A percentile compares a stretch with the other conserved stretches of the same genome.
Conservation (phyloP, 2,888 invertebrate genomes). For the Parelbella ahira region DNA sequence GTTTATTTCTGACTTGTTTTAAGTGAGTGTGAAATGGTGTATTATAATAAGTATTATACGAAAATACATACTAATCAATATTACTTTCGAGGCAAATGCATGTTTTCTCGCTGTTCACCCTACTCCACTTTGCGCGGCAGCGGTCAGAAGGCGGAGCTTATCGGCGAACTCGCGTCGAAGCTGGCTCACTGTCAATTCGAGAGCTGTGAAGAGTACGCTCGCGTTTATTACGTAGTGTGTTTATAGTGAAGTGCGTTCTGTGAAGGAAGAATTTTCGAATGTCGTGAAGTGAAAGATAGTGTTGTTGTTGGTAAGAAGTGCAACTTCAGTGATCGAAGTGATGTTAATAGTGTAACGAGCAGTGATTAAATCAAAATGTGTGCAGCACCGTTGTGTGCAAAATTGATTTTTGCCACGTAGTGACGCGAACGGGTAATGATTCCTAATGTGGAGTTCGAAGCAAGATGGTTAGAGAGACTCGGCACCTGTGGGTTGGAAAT, state of each 20-base stretch:
- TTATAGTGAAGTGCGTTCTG: slow-evolving; percentile 77
- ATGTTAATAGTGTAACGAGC: slow-evolving; percentile 60
- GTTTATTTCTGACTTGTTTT: too few relatives aligned
- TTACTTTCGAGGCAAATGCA: slow-evolving; percentile 5
- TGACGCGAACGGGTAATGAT: slow-evolving; percentile 84
- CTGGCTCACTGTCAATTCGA: slow-evolving; percentile 79
- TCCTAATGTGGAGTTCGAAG: slow-evolving; percentile 96
- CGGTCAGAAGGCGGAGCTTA: slow-evolving; percentile 81
- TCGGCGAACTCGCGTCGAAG: slow-evolving; percentile 80
- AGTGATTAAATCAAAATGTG: slow-evolving; percentile 76
- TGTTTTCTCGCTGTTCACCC: slow-evolving; percentile 46
- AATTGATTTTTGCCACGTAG: slow-evolving; percentile 82
- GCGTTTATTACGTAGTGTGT: slow-evolving; percentile 76
- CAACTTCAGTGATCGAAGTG: slow-evolving; percentile 60
- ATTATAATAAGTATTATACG: too few relatives aligned
- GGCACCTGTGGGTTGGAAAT: slow-evolving; percentile 99
- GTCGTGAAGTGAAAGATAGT: slow-evolving; percentile 76
- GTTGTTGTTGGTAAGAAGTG: slow-evolving; percentile 62
- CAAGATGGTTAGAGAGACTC: slow-evolving; percentile 99
- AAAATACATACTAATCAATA: background rate
- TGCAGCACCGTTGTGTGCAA: slow-evolving; percentile 75
- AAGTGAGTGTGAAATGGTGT: too few relatives aligned
- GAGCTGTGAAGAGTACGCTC: slow-evolving; percentile 78
- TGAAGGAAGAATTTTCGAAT: slow-evolving; percentile 76
- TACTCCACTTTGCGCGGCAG: slow-evolving; percentile 80